phyloP scores from a whole-genome alignment of 2,113 vertebrate genomes.

The Prionailurus bengalensis region DNA sequence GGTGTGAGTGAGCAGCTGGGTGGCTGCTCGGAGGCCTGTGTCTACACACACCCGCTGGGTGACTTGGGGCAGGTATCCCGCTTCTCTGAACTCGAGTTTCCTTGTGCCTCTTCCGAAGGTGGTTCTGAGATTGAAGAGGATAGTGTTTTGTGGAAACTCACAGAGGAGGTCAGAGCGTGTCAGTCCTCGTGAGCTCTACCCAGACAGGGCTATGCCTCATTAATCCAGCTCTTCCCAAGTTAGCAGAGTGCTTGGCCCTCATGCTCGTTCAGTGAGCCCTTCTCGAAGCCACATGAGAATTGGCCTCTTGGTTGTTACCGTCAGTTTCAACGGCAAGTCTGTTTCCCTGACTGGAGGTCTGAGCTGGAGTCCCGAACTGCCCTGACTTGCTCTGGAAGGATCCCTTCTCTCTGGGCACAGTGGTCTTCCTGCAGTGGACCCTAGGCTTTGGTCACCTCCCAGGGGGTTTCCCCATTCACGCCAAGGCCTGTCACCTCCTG shows the following conservation, averaged over 20 bases:
- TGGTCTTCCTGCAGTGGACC: background rate
- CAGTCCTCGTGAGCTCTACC: background rate
- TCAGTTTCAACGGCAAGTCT: background rate
- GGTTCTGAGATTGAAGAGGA: background rate
- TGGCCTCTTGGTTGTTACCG: accelerated
- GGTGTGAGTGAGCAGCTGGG: background rate
- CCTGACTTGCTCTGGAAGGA: background rate
- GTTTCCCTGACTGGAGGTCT: background rate
- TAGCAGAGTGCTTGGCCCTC: background rate
- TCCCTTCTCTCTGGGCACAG: background rate
- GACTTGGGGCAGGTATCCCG: background rate
- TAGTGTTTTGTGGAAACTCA: background rate
- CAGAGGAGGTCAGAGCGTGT: background rate
- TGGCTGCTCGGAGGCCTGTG: background rate
- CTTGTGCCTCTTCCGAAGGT: background rate
- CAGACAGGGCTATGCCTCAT: background rate
- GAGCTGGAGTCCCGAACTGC: background rate
- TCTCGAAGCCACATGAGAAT: background rate
- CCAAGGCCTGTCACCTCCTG: background rate
- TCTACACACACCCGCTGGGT: background rate
- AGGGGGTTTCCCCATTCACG: accelerated
- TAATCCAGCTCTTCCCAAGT: background rate
- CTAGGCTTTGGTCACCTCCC: background rate
- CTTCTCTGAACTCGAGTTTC: background rate
- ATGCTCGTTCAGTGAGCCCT: accelerated